Base-by-base conservation (phyloP, 2,888 invertebrate species). In the Exocentrus adspersus region DNA sequence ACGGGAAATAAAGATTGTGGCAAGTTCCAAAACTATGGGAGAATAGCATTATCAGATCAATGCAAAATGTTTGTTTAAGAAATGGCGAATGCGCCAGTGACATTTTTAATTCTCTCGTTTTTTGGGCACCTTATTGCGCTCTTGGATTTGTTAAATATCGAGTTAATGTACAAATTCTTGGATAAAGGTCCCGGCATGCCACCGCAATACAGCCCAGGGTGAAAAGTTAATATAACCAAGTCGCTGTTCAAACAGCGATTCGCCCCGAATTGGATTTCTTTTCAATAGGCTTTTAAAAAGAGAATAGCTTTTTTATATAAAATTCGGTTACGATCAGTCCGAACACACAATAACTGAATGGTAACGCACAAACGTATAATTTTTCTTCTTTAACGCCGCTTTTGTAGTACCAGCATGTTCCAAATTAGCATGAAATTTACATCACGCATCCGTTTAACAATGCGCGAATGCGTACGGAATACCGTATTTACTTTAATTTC, bases 391-490 rank as follows among this genome's bases (percentile, higher is more conserved):
- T 60, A 50, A 48, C 45, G 46, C 62, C 21, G 60, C 62, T 60
- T 59, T 62, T 60, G 56, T 56, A 56, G 51, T 56, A 59, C 62
- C 60, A 60, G 30, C 59, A 60, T 52, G 62, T 37, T 56, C 48
- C 42, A 62, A 65, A 65, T 65, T 65, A 59, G 62, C 65, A 65
- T 60, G 28, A 51, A 62, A 65, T 65, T 43, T 62, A 59, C 59
- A 56, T 65, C 46, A 48, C 43, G 51, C 59, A 58, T 53, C 62
- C 59, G 24, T 51, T 54, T 54, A 62, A 58, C 59, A 62, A 54
- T 54, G 45, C 19, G 21, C 19, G 21, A 46, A 42, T 54, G 43
- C 43, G 45, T 60, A 19, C 53, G 28, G 52, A 60, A 50, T 59
- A 21, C 51, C 43, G 43, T 50, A 59, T 59, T 59, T 59, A 59